Conservation (phyloP, 2,888 invertebrate genomes). For the Oscheius onirici region DNA sequence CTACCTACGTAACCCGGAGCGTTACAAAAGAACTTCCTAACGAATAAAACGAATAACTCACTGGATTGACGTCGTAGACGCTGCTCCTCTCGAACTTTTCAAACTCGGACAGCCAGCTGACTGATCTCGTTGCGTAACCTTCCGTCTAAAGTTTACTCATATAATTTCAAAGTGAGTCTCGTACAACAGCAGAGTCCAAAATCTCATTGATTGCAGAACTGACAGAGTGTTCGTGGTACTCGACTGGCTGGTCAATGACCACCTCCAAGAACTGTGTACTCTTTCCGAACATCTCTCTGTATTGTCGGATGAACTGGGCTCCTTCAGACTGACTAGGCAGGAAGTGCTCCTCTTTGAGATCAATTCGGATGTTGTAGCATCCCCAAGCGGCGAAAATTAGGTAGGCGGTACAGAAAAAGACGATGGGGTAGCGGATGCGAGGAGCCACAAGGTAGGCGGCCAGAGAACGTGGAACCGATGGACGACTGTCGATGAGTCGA, state of each 20-base stretch:
- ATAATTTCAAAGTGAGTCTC: not conserved
- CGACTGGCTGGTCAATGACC: slow-evolving; percentile 42
- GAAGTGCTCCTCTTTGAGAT: slow-evolving; percentile 60
- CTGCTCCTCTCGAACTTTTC: slow-evolving; percentile 65
- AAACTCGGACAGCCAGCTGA: slow-evolving; percentile 70
- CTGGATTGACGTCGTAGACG: slow-evolving; percentile 69
- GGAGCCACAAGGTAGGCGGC: slow-evolving; percentile 37
- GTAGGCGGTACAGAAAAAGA: slow-evolving; percentile 60
- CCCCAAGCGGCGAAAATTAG: slow-evolving; percentile 62
- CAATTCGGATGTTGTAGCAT: slow-evolving; percentile 47
- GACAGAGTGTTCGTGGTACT: slow-evolving; percentile 48
- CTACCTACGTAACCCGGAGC: no score
- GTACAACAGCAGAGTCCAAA: slow-evolving; percentile 48
- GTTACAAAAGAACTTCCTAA: no score
- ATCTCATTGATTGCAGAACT: slow-evolving; percentile 43
- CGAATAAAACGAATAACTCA: slow-evolving; percentile 30
- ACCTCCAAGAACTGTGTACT: slow-evolving; percentile 47
- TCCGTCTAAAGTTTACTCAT: slow-evolving; percentile 50
- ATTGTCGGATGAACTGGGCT: slow-evolving; percentile 50
- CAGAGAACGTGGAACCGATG: slow-evolving; percentile 53
- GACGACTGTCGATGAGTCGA: slow-evolving; percentile 62
- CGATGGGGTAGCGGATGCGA: slow-evolving; percentile 46
- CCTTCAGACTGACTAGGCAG: slow-evolving; percentile 47
- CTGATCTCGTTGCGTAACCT: slow-evolving; percentile 62
- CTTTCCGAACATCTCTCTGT: slow-evolving; percentile 54